Evolutionary conservation across 2,888 invertebrate species (phyloP).

Genomic region (Nudaria mundana): DNA sequence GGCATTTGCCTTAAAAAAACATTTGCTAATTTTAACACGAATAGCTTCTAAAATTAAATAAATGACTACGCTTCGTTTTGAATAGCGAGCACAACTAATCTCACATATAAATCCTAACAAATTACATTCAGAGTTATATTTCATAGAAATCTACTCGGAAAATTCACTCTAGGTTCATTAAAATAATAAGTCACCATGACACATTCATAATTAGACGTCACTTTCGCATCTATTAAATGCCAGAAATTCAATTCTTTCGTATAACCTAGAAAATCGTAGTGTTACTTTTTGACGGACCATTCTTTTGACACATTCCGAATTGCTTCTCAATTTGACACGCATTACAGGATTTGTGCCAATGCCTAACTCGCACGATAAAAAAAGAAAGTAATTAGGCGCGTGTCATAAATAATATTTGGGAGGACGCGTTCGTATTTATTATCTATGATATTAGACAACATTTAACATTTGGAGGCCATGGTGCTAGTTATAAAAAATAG

Average conservation of each 20-base stretch:
- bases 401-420: conserved; percentile 7
- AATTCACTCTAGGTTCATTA: conserved; percentile 23
- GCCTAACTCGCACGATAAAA: neutral
- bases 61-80: neutral
- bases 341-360: neutral
- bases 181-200: conserved; percentile 32
- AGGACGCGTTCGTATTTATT: conserved; percentile 8
- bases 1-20: too few relatives aligned
- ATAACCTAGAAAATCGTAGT: too few relatives aligned
- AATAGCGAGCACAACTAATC: neutral
- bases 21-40: too few relatives aligned
- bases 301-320: neutral
- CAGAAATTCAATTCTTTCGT: conserved; percentile 9
- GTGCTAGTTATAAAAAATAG: neutral
- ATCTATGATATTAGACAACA: conserved; percentile 7
- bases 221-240: conserved; percentile 15
- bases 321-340: neutral
- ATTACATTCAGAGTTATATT: conserved; percentile 13
- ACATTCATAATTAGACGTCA: conserved; percentile 27
- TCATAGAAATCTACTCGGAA: conserved; percentile 12
- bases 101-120: neutral
- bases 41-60: neutral
- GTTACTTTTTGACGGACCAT: too few relatives aligned
- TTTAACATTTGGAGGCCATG: conserved; percentile 2
- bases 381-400: conserved; percentile 1